Evolutionary conservation across 2,888 invertebrate species (phyloP).

Genomic region (Amblyjoppa proteus): DNA sequence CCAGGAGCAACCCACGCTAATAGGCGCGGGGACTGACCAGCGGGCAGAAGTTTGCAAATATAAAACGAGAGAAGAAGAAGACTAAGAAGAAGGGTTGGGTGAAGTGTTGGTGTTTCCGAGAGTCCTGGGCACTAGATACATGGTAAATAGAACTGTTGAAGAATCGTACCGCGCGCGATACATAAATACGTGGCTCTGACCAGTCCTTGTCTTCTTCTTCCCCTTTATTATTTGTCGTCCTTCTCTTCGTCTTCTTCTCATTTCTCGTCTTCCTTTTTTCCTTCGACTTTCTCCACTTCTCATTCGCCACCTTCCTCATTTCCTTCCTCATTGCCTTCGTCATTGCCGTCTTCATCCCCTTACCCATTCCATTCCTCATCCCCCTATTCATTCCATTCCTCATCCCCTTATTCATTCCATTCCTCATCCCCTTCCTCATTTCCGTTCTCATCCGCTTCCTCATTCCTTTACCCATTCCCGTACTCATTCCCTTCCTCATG

Average conservation of each 20-base stretch:
- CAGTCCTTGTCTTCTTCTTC: conserved; percentile 43
- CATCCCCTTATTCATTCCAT: too few relatives aligned
- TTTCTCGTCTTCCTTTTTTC: conserved; percentile 1
- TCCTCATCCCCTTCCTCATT: too few relatives aligned
- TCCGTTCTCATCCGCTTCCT: too few relatives aligned
- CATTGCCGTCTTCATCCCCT: background rate
- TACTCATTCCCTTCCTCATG: too few relatives aligned
- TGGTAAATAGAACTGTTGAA: conserved; percentile 37
- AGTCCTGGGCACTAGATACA: conserved; percentile 27
- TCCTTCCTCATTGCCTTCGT: too few relatives aligned
- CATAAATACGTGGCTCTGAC: conserved; percentile 60
- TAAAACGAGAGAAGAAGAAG: conserved; percentile 33
- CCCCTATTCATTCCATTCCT: too few relatives aligned
- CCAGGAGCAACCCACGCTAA: conserved; percentile 62
- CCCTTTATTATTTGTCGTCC: background rate
- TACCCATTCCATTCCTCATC: conserved; percentile 20
- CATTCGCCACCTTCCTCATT: too few relatives aligned
- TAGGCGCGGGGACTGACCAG: conserved; percentile 45
- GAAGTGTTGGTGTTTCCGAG: conserved; percentile 48
- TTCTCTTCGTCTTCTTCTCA: conserved; percentile 18
- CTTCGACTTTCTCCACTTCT: too few relatives aligned
- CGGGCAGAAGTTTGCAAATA: conserved; percentile 25
- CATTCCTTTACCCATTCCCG: too few relatives aligned
- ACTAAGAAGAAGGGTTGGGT: conserved; percentile 29
- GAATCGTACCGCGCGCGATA: conserved; percentile 52